These are phyloP conservation scores for Tachysurus fulvidraco DNA, from an alignment of 2,113 vertebrate genomes.

Conservation along the genomic window DNA sequence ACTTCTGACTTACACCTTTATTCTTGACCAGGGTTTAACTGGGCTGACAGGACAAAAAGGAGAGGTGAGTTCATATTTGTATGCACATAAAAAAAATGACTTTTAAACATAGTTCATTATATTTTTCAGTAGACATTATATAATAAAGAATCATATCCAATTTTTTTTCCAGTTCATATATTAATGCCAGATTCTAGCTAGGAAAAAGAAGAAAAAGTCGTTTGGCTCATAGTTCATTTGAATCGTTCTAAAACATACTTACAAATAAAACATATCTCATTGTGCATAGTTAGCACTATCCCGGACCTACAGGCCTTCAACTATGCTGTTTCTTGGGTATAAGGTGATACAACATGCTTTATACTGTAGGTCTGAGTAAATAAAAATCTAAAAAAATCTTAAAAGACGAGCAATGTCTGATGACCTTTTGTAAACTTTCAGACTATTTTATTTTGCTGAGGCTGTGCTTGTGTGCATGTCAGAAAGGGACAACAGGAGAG, in stretches of 20 bases:
- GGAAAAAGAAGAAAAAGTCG: neutral
- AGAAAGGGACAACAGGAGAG: slow-evolving; percentile 92
- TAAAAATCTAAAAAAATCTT: neutral
- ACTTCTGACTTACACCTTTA: slow-evolving; percentile 31
- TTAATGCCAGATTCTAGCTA: neutral
- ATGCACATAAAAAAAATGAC: neutral
- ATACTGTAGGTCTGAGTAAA: neutral
- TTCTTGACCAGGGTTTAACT: slow-evolving; percentile 77
- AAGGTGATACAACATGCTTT: neutral
- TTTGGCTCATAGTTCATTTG: too few relatives aligned
- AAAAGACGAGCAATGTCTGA: neutral
- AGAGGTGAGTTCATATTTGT: slow-evolving; percentile 77
- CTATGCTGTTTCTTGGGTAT: neutral
- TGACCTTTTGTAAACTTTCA: neutral
- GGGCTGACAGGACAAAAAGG: slow-evolving; percentile 81
- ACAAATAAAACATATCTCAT: too few relatives aligned
- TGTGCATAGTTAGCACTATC: neutral
- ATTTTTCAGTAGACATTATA: too few relatives aligned
- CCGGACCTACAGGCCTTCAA: neutral
- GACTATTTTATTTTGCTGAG: slow-evolving; percentile 46
- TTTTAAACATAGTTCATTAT: too few relatives aligned
- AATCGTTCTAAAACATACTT: too few relatives aligned
- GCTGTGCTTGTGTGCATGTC: slow-evolving; percentile 63
- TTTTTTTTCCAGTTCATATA: neutral
- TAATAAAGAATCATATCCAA: neutral